phyloP scores from a whole-genome alignment of 2,113 vertebrate species.

The Dicaeum eximium region DNA sequence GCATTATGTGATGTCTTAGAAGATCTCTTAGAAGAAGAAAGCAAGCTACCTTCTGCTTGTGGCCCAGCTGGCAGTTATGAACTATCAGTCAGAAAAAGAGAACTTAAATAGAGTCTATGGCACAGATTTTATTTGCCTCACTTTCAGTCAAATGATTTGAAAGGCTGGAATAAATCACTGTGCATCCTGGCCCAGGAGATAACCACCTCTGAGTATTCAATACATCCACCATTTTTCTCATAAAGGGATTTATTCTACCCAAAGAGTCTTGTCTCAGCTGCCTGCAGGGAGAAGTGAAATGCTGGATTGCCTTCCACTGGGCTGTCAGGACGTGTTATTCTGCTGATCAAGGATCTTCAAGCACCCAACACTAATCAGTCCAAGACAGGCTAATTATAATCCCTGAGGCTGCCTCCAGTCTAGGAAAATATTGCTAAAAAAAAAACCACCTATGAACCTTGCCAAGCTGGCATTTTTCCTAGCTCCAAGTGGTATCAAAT shows the following conservation, averaged over 20 bases:
- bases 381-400: slow-evolving; percentile 7
- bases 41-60: neutral
- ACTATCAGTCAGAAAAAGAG: neutral
- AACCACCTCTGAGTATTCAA: neutral
- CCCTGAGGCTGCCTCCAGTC: neutral
- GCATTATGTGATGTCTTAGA: neutral
- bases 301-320: neutral
- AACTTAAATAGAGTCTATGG: neutral
- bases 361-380: neutral
- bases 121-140: neutral
- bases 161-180: neutral
- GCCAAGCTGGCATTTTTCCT: neutral
- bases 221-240: neutral
- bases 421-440: neutral
- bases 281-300: neutral
- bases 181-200: neutral
- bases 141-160: neutral
- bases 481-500: neutral
- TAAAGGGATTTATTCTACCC: neutral
- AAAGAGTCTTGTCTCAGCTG: neutral
- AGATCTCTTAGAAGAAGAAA: neutral
- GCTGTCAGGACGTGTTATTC: neutral
- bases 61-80: neutral
- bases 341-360: neutral
- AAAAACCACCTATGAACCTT: neutral